Evolutionary conservation across 23 tunicate species (phyloP).

Genomic region (Styela clava): DNA sequence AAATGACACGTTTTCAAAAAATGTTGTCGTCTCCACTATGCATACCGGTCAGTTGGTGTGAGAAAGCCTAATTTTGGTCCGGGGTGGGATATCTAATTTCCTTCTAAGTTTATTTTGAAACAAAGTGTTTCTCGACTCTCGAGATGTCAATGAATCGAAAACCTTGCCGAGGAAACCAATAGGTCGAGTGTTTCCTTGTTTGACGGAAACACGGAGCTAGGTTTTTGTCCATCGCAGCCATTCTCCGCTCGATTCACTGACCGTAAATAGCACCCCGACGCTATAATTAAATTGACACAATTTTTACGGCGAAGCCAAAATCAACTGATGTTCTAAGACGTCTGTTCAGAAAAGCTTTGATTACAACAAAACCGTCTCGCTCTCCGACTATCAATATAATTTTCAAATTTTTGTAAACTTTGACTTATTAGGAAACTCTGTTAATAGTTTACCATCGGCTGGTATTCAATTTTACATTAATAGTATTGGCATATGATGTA

Average conservation of each 20-base stretch:
- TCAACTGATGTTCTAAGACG: neutral
- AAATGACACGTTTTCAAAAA: too few relatives aligned
- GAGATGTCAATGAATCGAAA: neutral
- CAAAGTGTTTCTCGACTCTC: neutral
- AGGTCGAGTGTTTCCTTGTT: neutral
- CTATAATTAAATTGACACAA: neutral
- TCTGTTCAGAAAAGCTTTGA: neutral
- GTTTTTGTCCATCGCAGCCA: neutral
- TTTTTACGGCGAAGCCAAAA: neutral
- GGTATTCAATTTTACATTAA: too few relatives aligned
- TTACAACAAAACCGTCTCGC: constrained; percentile 2
- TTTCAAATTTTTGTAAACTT: neutral
- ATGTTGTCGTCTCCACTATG: too few relatives aligned
- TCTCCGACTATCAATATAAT: neutral
- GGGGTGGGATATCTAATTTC: neutral
- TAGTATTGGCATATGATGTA: too few relatives aligned
- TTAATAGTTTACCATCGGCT: too few relatives aligned
- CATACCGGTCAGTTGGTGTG: too few relatives aligned
- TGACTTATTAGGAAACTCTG: too few relatives aligned
- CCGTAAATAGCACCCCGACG: neutral
- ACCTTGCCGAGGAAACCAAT: neutral
- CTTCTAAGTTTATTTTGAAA: neutral
- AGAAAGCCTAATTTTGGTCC: neutral
- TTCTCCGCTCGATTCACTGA: neutral
- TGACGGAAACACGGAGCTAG: neutral